A percentile compares a stretch with the other conserved stretches of the same genome.
Conservation (phyloP, 2,113 vertebrate genomes). For the Castor canadensis region DNA sequence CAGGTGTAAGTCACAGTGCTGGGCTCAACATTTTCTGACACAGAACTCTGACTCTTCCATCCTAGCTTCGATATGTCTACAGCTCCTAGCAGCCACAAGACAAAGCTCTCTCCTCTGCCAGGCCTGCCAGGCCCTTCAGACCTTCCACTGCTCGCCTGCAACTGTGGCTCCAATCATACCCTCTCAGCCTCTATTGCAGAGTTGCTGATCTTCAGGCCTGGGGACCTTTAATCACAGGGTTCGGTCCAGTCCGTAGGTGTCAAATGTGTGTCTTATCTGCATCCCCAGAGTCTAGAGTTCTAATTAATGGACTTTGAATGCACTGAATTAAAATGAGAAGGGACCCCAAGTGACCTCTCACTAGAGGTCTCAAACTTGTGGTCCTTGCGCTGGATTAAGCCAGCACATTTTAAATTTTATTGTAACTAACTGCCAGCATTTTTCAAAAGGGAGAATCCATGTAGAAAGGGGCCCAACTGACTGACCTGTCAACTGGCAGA, state of each 20-base stretch:
- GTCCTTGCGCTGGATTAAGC: background rate
- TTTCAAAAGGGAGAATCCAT: background rate
- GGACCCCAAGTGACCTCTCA: background rate
- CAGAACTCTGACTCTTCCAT: background rate
- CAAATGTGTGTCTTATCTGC: rapidly evolving
- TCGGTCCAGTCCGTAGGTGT: background rate
- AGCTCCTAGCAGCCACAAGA: background rate
- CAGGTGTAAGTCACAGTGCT: too few species aligned
- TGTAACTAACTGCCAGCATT: background rate
- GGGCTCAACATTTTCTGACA: background rate
- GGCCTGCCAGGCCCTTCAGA: background rate
- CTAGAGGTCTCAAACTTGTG: background rate
- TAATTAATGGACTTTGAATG: background rate
- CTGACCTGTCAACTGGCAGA: background rate
- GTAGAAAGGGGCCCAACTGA: too few species aligned
- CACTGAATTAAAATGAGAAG: background rate
- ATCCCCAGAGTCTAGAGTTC: background rate
- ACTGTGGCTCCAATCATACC: background rate
- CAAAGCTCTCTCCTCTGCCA: background rate
- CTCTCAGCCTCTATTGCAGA: background rate
- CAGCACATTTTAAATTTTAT: background rate
- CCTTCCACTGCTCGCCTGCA: background rate
- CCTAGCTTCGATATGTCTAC: background rate
- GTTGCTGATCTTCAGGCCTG: background rate
- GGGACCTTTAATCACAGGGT: background rate